Percentiles rank a stretch among this genome's conserved stretches.
These are phyloP conservation scores for Nothobranchius furzeri DNA, from an alignment of 2,113 vertebrate species.

Conservation along the genomic window DNA sequence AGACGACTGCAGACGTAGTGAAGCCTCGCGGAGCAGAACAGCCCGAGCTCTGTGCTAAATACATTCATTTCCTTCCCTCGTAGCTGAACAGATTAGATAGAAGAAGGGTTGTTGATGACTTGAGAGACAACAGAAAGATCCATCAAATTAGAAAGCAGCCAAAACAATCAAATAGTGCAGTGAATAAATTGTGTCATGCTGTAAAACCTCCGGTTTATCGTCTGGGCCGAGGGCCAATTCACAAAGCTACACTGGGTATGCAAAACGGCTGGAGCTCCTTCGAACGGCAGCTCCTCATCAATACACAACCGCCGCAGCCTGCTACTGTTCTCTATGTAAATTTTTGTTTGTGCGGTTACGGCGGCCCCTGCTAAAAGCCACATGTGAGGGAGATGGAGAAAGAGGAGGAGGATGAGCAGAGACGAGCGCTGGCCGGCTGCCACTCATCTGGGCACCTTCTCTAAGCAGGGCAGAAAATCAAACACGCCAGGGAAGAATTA, in stretches of 20 bases:
- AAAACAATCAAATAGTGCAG: slow-evolving; percentile 71
- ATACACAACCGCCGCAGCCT: slow-evolving; percentile 20
- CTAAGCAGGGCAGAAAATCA: slow-evolving; percentile 85
- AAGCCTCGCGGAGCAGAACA: slow-evolving; percentile 13
- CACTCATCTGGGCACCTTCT: slow-evolving; percentile 84
- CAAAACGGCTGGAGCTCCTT: slow-evolving; percentile 41
- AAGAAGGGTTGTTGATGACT: slow-evolving; percentile 47
- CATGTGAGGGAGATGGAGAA: slow-evolving; percentile 40
- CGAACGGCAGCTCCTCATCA: slow-evolving; percentile 40
- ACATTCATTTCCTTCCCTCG: slow-evolving; percentile 21
- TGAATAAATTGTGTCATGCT: slow-evolving; percentile 72
- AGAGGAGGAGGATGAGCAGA: slow-evolving; percentile 25
- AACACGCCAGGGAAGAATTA: slow-evolving; percentile 82
- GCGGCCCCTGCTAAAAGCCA: slow-evolving; percentile 44
- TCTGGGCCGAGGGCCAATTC: slow-evolving; percentile 62
- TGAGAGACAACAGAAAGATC: slow-evolving; percentile 50
- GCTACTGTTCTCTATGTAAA: slow-evolving; percentile 45
- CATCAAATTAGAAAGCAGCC: slow-evolving; percentile 64
- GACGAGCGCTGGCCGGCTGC: slow-evolving; percentile 78
- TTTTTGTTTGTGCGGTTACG: slow-evolving; percentile 38
- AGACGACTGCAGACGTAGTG: background rate
- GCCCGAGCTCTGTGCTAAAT: slow-evolving; percentile 29
- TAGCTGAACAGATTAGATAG: slow-evolving; percentile 23
- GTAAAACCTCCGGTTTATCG: slow-evolving; percentile 63
- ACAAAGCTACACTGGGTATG: slow-evolving; percentile 54